Percentiles rank a stretch among this genome's conserved stretches.
Evolutionary conservation across 1,140 invertebrate species (phyloP).

Genomic region (Amphibalanus amphitrite): DNA sequence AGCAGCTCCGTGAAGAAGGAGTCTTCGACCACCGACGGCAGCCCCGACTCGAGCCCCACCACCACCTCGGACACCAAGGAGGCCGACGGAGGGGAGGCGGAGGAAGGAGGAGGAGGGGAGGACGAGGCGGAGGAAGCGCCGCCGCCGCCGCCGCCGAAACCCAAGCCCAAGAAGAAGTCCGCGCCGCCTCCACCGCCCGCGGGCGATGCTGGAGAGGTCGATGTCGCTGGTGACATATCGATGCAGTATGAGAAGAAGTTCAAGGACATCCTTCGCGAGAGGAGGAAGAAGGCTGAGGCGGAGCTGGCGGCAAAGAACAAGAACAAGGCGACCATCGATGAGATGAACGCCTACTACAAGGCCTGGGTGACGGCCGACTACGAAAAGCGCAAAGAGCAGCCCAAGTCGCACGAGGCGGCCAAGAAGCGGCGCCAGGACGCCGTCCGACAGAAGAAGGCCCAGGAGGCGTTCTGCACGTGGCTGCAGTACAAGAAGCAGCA

Average conservation of each 20-base stretch:
- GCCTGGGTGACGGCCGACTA: not conserved
- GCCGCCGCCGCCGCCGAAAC: no score
- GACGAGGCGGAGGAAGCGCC: not conserved
- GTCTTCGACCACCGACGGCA: not conserved
- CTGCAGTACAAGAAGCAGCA: not conserved
- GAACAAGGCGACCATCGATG: not conserved
- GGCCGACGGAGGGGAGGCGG: not conserved
- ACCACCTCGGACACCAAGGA: not conserved
- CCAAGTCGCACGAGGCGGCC: not conserved
- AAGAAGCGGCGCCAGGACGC: not conserved
- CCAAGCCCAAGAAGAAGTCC: not conserved
- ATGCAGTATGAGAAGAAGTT: not conserved
- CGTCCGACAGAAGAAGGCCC: not conserved
- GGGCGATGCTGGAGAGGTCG: no score
- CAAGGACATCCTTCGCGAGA: not conserved
- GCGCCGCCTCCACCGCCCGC: no score
- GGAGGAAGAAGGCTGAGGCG: not conserved
- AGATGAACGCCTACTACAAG: not conserved
- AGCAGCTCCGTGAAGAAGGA: not conserved
- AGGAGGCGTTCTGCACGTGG: not conserved
- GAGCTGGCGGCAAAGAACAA: not conserved
- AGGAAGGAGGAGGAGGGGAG: not conserved
- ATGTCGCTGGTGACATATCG: not conserved
- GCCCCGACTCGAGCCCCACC: not conserved
- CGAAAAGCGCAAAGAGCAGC: not conserved